Evolutionary conservation across 2,113 vertebrate genomes (phyloP), one percentile per base, ranked within the genome.

Genomic region (Antechinus stuartii): DNA sequence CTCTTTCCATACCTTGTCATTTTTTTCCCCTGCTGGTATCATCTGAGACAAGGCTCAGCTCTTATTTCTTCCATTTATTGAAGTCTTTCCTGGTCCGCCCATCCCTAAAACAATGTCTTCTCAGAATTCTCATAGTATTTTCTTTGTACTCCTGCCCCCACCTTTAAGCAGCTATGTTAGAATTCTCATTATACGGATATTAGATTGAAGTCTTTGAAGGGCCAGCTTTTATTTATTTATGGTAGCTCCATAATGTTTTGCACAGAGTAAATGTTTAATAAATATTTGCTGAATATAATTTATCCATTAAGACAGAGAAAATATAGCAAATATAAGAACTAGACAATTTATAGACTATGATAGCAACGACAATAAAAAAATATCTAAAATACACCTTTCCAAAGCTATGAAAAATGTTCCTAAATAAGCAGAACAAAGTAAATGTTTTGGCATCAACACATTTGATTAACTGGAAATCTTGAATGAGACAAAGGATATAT

Each of bases 381-480:
- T 2, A 68, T 68, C 61, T 35, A 35, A 68, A 68, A 30, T 61
- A 35, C 10, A 61, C 57, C 27, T n/a, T 16, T 68, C 61, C 14
- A n/a, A n/a, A 76, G 16, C 4, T n/a, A 76, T 19, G n/a, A 76
- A 76, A 55, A 76, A 76, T 50, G 55, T 93, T 95, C 47, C 94
- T 94, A 35, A 50, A 84, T 25, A 92, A 49, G 84, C 49, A 89
- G 11, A 46, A 55, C 76, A 95, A 94, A 76, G 50, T 46, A 91
- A 46, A 47, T 89, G 30, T 50, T 50, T 97, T 94, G 96, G 91
- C 92, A 93, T 94, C 54, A 94, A 54, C 53, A 89, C 16, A 50
- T 52, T 93, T 96, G 95, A 93, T 92, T 96, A 95, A 92, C 55
- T n/a, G 93, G 56, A 89, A 2, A 90, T 92, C 47, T 8, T 91